Conservation (phyloP, 2,888 invertebrate genomes). For the Malthinus seriepunctatus region DNA sequence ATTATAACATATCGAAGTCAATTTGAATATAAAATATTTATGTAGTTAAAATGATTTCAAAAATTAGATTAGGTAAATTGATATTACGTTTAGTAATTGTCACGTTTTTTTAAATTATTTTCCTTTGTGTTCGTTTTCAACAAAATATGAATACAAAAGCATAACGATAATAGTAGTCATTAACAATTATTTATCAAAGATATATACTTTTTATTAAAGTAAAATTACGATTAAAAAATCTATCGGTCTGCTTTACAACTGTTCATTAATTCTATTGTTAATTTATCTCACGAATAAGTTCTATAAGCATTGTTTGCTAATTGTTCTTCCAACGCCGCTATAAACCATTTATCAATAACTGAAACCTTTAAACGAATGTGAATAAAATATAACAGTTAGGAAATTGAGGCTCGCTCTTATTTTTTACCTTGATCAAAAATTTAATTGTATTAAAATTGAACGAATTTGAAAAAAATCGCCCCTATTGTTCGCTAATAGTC, state of each 20-base stretch:
- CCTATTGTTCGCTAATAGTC: too few species aligned
- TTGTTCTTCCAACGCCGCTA: slow-evolving; percentile 21
- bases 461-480: too few species aligned
- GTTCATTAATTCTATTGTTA: slow-evolving; percentile 26
- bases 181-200: slow-evolving; percentile 5
- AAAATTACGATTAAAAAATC: slow-evolving; percentile 5
- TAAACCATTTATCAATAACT: slow-evolving; percentile 21
- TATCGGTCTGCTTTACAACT: slow-evolving; percentile 4
- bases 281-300: slow-evolving; percentile 17
- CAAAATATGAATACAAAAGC: neutral
- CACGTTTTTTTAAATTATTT: too few species aligned
- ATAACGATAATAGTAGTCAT: slow-evolving; percentile 5
- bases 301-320: slow-evolving; percentile 25
- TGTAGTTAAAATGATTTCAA: too few species aligned
- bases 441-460: too few species aligned
- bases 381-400: slow-evolving; percentile 20
- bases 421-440: neutral
- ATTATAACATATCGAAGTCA: too few species aligned
- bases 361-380: slow-evolving; percentile 23
- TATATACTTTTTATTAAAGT: slow-evolving; percentile 2
- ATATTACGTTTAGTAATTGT: too few species aligned
- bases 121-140: too few species aligned
- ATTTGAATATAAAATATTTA: too few species aligned
- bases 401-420: slow-evolving; percentile 16
- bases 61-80: too few species aligned